phyloP scores from a whole-genome alignment of 2,888 invertebrate genomes.

The Patella caerulea region DNA sequence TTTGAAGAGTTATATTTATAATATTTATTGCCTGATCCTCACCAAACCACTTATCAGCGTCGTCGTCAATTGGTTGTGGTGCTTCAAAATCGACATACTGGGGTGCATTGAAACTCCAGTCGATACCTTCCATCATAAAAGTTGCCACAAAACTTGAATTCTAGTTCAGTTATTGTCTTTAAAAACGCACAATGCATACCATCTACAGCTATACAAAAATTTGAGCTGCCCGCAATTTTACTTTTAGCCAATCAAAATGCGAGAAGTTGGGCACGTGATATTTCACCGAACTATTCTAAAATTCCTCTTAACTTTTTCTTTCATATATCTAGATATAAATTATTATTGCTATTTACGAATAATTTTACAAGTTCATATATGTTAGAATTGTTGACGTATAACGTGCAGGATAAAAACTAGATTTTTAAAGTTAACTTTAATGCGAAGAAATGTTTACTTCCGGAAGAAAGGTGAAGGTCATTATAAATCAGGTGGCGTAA shows the following conservation, averaged over 20 bases:
- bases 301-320: no score
- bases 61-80: conserved; percentile 42
- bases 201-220: conserved; percentile 18
- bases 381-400: no score
- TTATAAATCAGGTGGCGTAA: no score
- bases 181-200: background rate
- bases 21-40: conserved; percentile 19
- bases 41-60: conserved; percentile 59
- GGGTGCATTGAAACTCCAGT: conserved; percentile 60
- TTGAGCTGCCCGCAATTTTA: conserved; percentile 49
- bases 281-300: no score
- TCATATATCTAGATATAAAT: no score
- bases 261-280: background rate
- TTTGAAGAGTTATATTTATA: no score
- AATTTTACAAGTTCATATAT: no score
- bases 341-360: no score
- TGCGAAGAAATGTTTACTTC: no score
- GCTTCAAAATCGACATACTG: conserved; percentile 60
- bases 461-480: no score
- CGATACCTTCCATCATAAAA: conserved; percentile 13
- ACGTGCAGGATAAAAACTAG: no score
- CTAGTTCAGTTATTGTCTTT: conserved; percentile 15
- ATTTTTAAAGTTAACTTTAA: no score
- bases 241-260: conserved; percentile 42
- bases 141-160: conserved; percentile 1